Percentiles rank a stretch among this genome's conserved stretches.
These are phyloP conservation scores for Auanema freiburgensis DNA, from an alignment of 2,888 invertebrate genomes.

Conservation along the genomic window DNA sequence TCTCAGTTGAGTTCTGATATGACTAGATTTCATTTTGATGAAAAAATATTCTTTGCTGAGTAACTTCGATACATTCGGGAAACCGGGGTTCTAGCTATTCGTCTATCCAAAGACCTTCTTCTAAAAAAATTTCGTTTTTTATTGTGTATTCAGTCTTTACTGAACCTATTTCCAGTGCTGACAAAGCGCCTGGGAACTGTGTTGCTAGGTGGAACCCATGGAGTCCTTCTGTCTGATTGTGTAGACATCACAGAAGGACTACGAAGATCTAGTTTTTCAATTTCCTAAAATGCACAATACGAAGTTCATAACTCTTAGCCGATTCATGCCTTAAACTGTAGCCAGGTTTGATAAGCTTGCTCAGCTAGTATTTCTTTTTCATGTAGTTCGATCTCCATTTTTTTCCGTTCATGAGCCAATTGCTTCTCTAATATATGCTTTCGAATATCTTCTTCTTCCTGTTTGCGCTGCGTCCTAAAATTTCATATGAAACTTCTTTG, in stretches of 20 bases:
- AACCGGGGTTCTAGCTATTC: too few relatives aligned
- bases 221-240: conserved; percentile 17
- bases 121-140: too few relatives aligned
- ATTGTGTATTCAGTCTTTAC: too few relatives aligned
- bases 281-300: neutral
- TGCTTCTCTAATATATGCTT: neutral
- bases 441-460: conserved; percentile 5
- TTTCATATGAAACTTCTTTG: neutral
- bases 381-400: conserved; percentile 8
- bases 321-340: conserved; percentile 30
- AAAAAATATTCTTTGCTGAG: too few relatives aligned
- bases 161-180: neutral
- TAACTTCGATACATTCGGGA: too few relatives aligned
- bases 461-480: conserved; percentile 15
- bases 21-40: too few relatives aligned
- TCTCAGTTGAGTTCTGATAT: too few relatives aligned
- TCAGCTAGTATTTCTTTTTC: conserved; percentile 27
- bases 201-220: conserved; percentile 44
- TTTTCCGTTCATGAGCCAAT: neutral
- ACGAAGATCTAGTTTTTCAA: neutral
- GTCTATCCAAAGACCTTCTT: too few relatives aligned
- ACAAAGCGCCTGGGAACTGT: conserved; percentile 27
- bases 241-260: neutral
- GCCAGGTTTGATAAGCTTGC: conserved; percentile 39
- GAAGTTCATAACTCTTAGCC: too few relatives aligned